Conservation (phyloP, 2,888 invertebrate genomes). For the Drosophila falleni region DNA sequence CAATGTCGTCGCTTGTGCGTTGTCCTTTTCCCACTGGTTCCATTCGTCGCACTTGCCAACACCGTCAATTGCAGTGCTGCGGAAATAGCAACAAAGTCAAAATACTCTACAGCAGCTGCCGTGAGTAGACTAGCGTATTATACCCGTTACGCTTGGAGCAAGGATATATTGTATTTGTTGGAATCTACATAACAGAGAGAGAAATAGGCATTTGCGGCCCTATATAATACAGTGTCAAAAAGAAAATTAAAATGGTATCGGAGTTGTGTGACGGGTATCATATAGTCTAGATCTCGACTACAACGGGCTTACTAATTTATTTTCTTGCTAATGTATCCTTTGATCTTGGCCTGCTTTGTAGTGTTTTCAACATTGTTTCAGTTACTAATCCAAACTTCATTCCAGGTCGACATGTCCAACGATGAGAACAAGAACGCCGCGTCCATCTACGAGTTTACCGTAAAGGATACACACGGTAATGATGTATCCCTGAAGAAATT, state of each 20-base stretch:
- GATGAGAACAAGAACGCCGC: conserved; percentile 82
- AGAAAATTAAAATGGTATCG: too few species aligned
- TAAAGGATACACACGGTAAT: conserved; percentile 91
- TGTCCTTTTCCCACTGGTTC: conserved; percentile 65
- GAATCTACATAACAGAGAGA: too few species aligned
- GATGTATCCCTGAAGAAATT: conserved; percentile 89
- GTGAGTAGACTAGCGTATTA: conserved; percentile 64
- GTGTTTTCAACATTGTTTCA: neutral
- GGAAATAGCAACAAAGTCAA: conserved; percentile 45
- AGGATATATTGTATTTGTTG: conserved; percentile 21
- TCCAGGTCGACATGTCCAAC: conserved; percentile 80
- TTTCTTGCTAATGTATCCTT: conserved; percentile 16
- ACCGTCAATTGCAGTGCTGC: conserved; percentile 59
- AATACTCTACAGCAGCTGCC: conserved; percentile 72
- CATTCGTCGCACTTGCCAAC: conserved; percentile 51
- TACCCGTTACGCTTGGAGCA: too few species aligned
- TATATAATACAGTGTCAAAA: neutral
- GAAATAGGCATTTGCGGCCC: neutral
- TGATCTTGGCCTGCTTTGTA: conserved; percentile 1
- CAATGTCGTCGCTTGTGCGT: conserved; percentile 67
- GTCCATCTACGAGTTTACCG: conserved; percentile 91
- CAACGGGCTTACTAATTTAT: neutral
- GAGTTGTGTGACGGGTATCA: too few species aligned
- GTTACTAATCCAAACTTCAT: conserved; percentile 28
- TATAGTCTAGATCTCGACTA: neutral